Base-by-base conservation (phyloP, 2,888 invertebrate species). In the Minunthozetes semirufus region DNA sequence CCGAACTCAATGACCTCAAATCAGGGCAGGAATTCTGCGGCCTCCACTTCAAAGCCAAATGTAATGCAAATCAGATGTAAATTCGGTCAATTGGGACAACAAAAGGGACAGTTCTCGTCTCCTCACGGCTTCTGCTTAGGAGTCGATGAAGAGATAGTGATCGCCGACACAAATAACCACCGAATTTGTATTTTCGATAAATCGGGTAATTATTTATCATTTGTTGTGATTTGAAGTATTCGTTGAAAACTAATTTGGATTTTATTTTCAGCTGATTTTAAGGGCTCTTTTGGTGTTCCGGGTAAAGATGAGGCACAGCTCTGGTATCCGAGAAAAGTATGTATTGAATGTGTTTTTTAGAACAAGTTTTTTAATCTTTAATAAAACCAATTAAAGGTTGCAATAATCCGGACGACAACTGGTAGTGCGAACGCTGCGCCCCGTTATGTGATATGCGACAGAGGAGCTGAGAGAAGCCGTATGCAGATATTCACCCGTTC, bases 401-500 rank as follows among this genome's bases (percentile, higher is more conserved):
- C 75, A 29, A 73, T 76, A 61, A 76, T 76, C n/a, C 25, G 71
- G 17, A 48, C 73, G 4, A 25, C 33, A 15, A 33, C n/a, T 17
- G 70, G 50, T 38, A 48, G 19, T 29, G 59, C 33, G n/a, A 56
- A 27, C 11, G 27, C 68, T 33, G 38, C 59, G 46, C 76, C 76
- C 13, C 81, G 82, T 73, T 85, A 82, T 83, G 95, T 97, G n/a
- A 94, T 97, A 3, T 97, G 97, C 83, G 97, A 97, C 84, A 90
- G 97, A 78, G 96, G 96, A 70, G 95, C 94, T 81, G 96, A 97
- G 82, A 88, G 96, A 74, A 94, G 94, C 0, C 89, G 96, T 76
- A 95, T 97, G 94, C 97, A 97, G 84, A 93, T 97, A 80, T 97
- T 97, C 82, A 94, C 93, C 59, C 93, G 93, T 82, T 94, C 90